Conservation (phyloP, 2,888 invertebrate species). For the Achlya flavicornis region DNA sequence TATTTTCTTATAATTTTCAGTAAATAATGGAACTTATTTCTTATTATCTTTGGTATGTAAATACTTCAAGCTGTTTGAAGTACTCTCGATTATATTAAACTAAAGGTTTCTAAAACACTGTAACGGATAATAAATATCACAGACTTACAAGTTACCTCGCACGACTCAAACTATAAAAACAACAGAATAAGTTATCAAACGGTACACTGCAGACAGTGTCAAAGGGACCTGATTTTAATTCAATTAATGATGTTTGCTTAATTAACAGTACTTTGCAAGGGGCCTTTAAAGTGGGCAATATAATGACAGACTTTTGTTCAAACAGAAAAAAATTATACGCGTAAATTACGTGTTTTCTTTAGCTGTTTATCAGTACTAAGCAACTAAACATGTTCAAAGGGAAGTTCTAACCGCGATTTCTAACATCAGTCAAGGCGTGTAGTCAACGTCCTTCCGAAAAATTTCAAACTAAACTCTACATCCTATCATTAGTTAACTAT, state of each 20-base stretch:
- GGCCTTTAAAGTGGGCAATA: background rate
- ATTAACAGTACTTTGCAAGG: background rate
- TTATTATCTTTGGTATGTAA: conserved; percentile 35
- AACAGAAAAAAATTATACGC: too few relatives aligned
- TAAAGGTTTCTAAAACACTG: background rate
- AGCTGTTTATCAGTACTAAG: conserved; percentile 11
- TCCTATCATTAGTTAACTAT: conserved; percentile 41
- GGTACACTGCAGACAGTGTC: background rate
- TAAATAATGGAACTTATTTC: conserved; percentile 33
- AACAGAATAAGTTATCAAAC: background rate
- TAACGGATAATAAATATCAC: background rate
- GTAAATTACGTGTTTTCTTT: background rate
- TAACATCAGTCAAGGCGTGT: conserved; percentile 41
- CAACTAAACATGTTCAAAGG: conserved; percentile 29
- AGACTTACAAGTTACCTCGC: background rate
- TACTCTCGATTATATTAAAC: conserved; percentile 20
- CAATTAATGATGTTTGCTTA: conserved; percentile 4
- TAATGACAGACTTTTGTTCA: too few relatives aligned
- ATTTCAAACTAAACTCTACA: conserved; percentile 38
- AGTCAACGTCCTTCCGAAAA: conserved; percentile 61
- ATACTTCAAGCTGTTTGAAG: conserved; percentile 23
- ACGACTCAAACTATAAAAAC: background rate
- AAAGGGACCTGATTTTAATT: background rate
- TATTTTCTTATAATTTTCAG: conserved; percentile 30
- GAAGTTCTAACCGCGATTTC: conserved; percentile 65